Evolutionary conservation across 2,113 vertebrate species (phyloP).

Genomic region (Edolisoma coerulescens): DNA sequence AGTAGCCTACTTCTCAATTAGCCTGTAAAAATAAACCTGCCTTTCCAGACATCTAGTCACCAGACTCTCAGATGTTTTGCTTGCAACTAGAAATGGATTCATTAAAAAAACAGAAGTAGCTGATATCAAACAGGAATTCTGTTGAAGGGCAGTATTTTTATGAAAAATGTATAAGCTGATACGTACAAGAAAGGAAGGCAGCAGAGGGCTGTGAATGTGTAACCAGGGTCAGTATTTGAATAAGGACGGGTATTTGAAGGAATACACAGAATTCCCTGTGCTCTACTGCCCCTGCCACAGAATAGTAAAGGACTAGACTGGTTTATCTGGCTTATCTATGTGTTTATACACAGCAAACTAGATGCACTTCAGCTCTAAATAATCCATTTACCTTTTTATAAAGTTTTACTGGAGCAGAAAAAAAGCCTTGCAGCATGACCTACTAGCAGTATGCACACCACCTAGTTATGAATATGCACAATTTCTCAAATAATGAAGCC

Average conservation of each 20-base stretch:
- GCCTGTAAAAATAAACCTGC: neutral
- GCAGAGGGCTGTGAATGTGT: neutral
- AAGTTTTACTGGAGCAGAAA: neutral
- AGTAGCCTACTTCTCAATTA: neutral
- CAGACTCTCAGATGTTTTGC: neutral
- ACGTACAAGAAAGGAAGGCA: neutral
- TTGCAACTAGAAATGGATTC: neutral
- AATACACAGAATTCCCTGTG: neutral
- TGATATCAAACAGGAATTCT: neutral
- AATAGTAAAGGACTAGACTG: neutral
- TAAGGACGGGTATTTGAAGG: neutral
- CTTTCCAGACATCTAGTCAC: neutral
- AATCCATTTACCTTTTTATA: neutral
- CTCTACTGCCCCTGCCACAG: neutral
- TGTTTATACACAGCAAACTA: neutral
- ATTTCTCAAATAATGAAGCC: neutral
- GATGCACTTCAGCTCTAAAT: neutral
- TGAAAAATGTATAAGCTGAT: neutral
- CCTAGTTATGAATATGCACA: neutral
- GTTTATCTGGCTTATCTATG: neutral
- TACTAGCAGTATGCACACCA: neutral
- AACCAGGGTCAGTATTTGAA: neutral
- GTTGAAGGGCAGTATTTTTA: neutral
- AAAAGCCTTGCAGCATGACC: neutral
- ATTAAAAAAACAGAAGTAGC: neutral